A percentile compares a stretch with the other conserved stretches of the same genome.
These are phyloP conservation scores for Oithona nana DNA, from an alignment of 2,888 invertebrate species.

Conservation along the genomic window DNA sequence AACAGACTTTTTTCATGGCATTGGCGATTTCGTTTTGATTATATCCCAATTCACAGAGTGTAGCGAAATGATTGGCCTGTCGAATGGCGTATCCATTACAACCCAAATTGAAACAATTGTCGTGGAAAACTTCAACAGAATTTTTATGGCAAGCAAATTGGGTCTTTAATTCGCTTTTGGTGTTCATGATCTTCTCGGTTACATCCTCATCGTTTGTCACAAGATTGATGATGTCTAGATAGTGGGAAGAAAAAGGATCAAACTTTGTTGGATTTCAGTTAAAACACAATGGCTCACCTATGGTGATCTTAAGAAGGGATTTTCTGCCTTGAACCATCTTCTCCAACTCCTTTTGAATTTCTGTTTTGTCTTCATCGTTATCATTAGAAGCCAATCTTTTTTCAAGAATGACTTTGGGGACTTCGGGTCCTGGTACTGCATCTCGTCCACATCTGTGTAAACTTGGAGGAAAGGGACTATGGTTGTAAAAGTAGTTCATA, in stretches of 20 bases:
- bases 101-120: slow-evolving; percentile 28
- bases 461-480: background rate
- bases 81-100: slow-evolving; percentile 29
- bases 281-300: too few relatives aligned
- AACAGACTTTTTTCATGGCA: too few relatives aligned
- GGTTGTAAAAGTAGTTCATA: background rate
- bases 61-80: slow-evolving; percentile 30
- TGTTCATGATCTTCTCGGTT: too few relatives aligned
- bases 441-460: background rate
- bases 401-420: background rate
- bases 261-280: too few relatives aligned
- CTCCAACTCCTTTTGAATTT: background rate
- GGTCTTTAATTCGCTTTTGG: too few relatives aligned
- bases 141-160: slow-evolving; percentile 29
- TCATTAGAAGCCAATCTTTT: background rate
- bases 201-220: too few relatives aligned
- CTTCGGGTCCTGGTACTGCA: background rate
- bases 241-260: too few relatives aligned
- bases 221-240: too few relatives aligned
- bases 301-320: too few relatives aligned
- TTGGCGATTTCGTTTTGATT: too few relatives aligned
- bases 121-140: slow-evolving; percentile 25
- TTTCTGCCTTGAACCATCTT: too few relatives aligned
- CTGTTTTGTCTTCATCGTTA: background rate
- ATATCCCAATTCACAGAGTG: slow-evolving; percentile 30